Evolutionary conservation across 2,888 invertebrate species (phyloP), one percentile per base, ranked within the genome.

Genomic region (Ophion obscuratus): DNA sequence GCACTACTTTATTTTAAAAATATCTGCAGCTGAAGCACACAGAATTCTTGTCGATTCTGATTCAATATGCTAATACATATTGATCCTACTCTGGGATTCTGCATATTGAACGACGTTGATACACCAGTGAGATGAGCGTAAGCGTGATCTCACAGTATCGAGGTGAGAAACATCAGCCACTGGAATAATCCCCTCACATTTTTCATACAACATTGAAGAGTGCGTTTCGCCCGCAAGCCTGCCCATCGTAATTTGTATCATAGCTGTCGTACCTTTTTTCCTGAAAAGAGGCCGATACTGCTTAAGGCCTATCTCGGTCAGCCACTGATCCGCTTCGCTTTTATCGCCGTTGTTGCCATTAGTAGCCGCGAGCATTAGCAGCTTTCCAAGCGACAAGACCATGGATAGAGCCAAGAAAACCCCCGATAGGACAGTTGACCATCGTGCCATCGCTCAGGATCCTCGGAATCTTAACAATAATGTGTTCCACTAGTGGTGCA

Each of bases 321-420:
- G 94, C 97, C 97, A 97, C 92, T 96, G 95, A 90, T 97, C 96
- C 81, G 97, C 96, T 94, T 96, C 95, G 62, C 95, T 95, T 89
- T 95, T 94, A 89, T 96, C 95, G 90, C 95, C 95, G 91, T 95
- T 92, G 86, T 89, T 93, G 82, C 91, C 91, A 87, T 91, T 93
- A 87, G 90, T 92, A 71, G 92, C 91, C 53, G 93, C 94, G 17
- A 93, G 91, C 92, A 94, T 90, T 67, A 94, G 88, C 57, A 94
- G 89, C 87, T 94, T 94, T 75, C 93, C 93, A 70, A 94, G 92
- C 31, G 93, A 93, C 75, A 94, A 90, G 76, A 93, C 90, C 92
- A 93, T 94, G 20, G 94, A 93, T 62, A 94, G 91, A 90, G 94
- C 92, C 89, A 94, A 88, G 90, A 94, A 94, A 88, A 92, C 92